phyloP scores from a whole-genome alignment of 1,140 invertebrate genomes.

The Chlorops oryzae region DNA sequence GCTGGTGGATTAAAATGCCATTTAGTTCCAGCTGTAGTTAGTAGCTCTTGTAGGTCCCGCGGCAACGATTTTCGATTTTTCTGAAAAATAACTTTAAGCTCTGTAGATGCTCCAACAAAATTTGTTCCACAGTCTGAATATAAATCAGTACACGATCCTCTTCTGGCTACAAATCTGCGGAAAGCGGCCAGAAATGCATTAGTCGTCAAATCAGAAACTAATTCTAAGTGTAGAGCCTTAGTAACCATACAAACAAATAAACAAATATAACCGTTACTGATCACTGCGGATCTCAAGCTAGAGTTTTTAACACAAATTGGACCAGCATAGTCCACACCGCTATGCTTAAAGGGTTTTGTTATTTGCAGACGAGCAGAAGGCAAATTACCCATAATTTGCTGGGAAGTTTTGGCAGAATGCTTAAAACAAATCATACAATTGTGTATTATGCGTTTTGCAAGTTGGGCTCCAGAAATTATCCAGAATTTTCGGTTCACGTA shows the following conservation, averaged over 20 bases:
- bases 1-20: constrained; percentile 14
- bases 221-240: constrained; percentile 1
- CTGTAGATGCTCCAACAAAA: constrained; percentile 19
- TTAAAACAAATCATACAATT: constrained; percentile 24
- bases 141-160: constrained; percentile 17
- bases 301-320: too few relatives aligned
- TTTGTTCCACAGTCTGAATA: constrained; percentile 26
- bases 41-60: background rate
- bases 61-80: background rate
- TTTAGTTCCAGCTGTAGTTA: background rate
- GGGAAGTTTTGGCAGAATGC: background rate
- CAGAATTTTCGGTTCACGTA: constrained; percentile 13
- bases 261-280: too few relatives aligned
- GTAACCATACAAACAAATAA: too few relatives aligned
- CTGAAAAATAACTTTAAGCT: background rate
- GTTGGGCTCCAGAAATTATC: constrained; percentile 23
- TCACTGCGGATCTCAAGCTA: too few relatives aligned
- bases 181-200: constrained; percentile 43
- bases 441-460: constrained; percentile 16
- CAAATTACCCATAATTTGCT: constrained; percentile 38
- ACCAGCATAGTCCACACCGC: constrained; percentile 47
- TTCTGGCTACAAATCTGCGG: constrained; percentile 33
- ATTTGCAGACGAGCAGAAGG: constrained; percentile 29
- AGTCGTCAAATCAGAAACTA: constrained; percentile 24
- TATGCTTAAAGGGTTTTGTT: constrained; percentile 30